These are phyloP conservation scores for Dryobota labecula DNA, from an alignment of 2,888 invertebrate species.

Conservation along the genomic window DNA sequence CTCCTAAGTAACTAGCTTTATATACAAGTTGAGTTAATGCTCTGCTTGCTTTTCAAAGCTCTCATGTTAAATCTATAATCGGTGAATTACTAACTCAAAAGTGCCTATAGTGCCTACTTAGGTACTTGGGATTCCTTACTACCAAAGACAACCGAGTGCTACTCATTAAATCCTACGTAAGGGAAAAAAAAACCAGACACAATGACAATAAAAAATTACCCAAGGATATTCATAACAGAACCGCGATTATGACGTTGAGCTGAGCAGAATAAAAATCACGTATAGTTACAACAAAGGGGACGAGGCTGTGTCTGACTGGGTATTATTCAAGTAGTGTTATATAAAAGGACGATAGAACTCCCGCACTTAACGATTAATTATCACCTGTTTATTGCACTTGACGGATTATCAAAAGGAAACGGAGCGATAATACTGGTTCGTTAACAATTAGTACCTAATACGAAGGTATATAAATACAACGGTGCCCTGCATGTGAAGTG, in stretches of 20 bases:
- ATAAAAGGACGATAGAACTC: background rate
- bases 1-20: background rate
- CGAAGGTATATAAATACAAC: constrained; percentile 72
- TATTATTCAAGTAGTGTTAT: constrained; percentile 12
- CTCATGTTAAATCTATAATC: background rate
- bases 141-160: constrained; percentile 7
- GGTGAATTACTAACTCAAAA: constrained; percentile 2
- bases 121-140: constrained; percentile 26
- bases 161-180: constrained; percentile 34
- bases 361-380: constrained; percentile 51
- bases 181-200: constrained; percentile 44
- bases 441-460: constrained; percentile 62
- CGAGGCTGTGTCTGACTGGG: constrained; percentile 4
- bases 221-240: constrained; percentile 59
- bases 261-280: constrained; percentile 60
- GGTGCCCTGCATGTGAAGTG: constrained; percentile 57
- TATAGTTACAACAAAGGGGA: constrained; percentile 32
- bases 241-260: constrained; percentile 44
- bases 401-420: constrained; percentile 78
- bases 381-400: constrained; percentile 70
- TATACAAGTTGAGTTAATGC: background rate
- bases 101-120: background rate
- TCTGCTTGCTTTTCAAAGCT: background rate
- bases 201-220: constrained; percentile 52
- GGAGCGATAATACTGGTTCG: constrained; percentile 68